A percentile compares a stretch with the other conserved stretches of the same genome.
Evolutionary conservation across 2,797 vertebrate genomes (phyloP).

Genomic region (Esox lucius): DNA sequence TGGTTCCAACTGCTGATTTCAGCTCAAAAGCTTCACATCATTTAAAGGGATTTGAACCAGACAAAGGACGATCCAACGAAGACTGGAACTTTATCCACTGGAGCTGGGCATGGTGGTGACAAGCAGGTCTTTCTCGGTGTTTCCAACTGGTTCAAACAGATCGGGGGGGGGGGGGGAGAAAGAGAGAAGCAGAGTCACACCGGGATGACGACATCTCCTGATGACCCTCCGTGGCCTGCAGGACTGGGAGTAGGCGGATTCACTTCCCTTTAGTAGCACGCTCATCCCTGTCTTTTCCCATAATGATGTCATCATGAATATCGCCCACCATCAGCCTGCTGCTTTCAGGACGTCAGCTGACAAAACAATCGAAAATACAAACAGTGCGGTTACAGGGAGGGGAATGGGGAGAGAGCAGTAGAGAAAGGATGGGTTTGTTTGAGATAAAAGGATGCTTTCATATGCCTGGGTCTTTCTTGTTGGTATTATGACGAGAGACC

Average conservation of each 20-base stretch:
- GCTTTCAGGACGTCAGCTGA: slow-evolving; percentile 50
- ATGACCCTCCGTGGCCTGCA: slow-evolving; percentile 47
- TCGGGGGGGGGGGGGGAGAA: slow-evolving; percentile 12
- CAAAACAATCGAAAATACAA: slow-evolving; percentile 19
- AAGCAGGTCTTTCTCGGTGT: slow-evolving; percentile 44
- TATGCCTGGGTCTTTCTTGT: slow-evolving; percentile 33
- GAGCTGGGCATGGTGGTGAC: slow-evolving; percentile 32
- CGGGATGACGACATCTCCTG: slow-evolving; percentile 48
- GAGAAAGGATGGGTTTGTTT: slow-evolving; percentile 32
- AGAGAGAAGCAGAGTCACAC: slow-evolving; percentile 47
- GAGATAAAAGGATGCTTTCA: slow-evolving; percentile 42
- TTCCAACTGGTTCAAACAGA: slow-evolving; percentile 26
- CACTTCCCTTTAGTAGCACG: slow-evolving; percentile 61
- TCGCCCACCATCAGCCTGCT: slow-evolving; percentile 44
- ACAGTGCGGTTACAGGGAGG: slow-evolving; percentile 18
- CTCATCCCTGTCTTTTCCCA: slow-evolving; percentile 64
- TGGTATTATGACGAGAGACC: slow-evolving; percentile 41
- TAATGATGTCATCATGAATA: slow-evolving; percentile 57
- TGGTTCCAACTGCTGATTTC: too few relatives aligned
- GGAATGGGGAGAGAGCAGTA: slow-evolving; percentile 6
- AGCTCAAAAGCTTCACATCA: neutral
- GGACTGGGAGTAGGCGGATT: slow-evolving; percentile 64
- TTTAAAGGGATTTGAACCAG: neutral
- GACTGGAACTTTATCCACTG: neutral
- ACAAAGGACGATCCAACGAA: neutral